These are phyloP conservation scores for Argyrosomus regius DNA, from an alignment of 2,797 vertebrate genomes.

Conservation along the genomic window DNA sequence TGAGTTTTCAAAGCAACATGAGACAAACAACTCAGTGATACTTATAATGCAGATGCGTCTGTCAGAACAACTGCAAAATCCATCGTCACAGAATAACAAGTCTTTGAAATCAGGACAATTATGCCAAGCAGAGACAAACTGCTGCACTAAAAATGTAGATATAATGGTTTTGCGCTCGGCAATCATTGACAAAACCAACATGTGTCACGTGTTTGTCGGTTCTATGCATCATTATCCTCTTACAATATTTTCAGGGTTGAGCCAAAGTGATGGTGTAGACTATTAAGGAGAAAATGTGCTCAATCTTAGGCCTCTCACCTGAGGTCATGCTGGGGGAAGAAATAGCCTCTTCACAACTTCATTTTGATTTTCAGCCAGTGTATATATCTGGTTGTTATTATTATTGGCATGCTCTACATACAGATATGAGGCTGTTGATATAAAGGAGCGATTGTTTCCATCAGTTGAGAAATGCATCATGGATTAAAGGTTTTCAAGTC, in stretches of 20 bases:
- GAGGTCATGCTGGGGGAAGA: not conserved
- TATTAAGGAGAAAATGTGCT: conserved; percentile 7
- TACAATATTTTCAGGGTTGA: not conserved
- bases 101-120: conserved; percentile 17
- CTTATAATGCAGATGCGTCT: conserved; percentile 15
- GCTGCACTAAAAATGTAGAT: conserved; percentile 1
- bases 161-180: not conserved
- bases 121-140: conserved; percentile 29
- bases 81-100: not conserved
- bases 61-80: conserved; percentile 16
- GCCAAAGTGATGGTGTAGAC: conserved; percentile 9
- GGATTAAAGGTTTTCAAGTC: conserved; percentile 23
- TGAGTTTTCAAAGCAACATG: conserved; percentile 1
- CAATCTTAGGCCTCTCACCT: not conserved
- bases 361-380: conserved; percentile 9
- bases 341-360: conserved; percentile 12
- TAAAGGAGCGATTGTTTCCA: not conserved
- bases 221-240: not conserved
- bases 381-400: conserved; percentile 6
- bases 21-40: conserved; percentile 5
- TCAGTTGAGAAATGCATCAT: conserved; percentile 16
- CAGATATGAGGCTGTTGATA: not conserved
- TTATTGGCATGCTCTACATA: not conserved
- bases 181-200: not conserved
- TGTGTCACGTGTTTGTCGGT: not conserved